Base-by-base conservation (phyloP, 2,888 invertebrate species). In the Beris morrisii region DNA sequence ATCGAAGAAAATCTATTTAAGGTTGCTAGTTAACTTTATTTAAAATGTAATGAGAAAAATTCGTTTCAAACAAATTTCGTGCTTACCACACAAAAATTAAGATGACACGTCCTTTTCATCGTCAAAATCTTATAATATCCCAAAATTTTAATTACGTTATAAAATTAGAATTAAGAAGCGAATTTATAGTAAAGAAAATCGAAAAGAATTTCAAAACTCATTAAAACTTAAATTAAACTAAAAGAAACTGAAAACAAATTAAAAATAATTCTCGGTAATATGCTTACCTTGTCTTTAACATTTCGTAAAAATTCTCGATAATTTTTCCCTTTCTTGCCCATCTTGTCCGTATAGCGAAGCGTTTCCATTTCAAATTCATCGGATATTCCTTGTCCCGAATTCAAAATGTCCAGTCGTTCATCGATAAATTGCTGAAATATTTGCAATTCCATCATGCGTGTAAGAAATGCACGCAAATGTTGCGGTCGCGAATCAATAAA, bases 311-410 rank as follows among this genome's bases (percentile, higher is more conserved):
- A 91, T 74, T 95, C 94, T 72, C 87, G 87, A 79, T 91, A 92
- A 65, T 81, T 78, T 57, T 78, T 77, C 22, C 78, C 76, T 32
- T 76, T 77, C 78, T 78, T 85, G 81, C 65, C 84, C 81, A 74
- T 83, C 80, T 72, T 85, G 78, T 79, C 82, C 75, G 73, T 83
- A 76, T 78, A 83, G 75, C 76, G 84, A 77, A 64, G 90, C 67
- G 88, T 90, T 81, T 97, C 97, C 76, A 90, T 85, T 81, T 98
- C 97, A 80, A 98, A 98, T 77, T 97, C 94, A 79, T 98, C 97
- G 44, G 91, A 91, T 78, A 95, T 94, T 0, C 95, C 94, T 67
- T 90, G 84, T 0, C 97, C 97, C n/a, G 91, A 89, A 78, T 96
- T 97, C 70, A 97, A 84, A 85, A 95, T 88, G 73, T 93, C 91